These are phyloP conservation scores for Neostethus bicornis DNA, from an alignment of 2,797 vertebrate species.

Conservation along the genomic window DNA sequence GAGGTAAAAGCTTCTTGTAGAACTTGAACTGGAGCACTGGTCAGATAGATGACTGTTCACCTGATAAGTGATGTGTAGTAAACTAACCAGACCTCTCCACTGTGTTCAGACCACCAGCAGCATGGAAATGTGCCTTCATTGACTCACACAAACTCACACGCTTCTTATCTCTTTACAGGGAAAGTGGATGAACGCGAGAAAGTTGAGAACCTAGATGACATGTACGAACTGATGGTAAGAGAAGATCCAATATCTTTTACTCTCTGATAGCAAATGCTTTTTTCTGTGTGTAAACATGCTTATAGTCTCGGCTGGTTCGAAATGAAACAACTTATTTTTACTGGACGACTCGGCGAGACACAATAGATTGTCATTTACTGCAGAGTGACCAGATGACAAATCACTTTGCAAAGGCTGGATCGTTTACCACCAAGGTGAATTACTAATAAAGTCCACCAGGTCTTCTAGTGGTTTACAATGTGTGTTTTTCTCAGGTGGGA, in stretches of 20 bases:
- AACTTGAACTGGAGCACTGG: constrained; percentile 28
- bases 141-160: not conserved
- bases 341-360: constrained; percentile 84
- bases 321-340: constrained; percentile 85
- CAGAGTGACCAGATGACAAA: constrained; percentile 87
- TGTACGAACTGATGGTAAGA: constrained; percentile 86
- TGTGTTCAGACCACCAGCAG: not conserved
- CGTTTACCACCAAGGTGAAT: constrained; percentile 90
- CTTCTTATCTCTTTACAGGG: constrained; percentile 60
- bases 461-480: not conserved
- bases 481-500: constrained; percentile 78
- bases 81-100: constrained; percentile 17
- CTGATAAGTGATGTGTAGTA: constrained; percentile 37
- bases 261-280: not conserved
- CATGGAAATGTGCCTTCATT: not conserved
- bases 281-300: constrained; percentile 1
- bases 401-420: constrained; percentile 82
- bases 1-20: constrained; percentile 4
- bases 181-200: constrained; percentile 67
- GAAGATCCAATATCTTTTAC: constrained; percentile 6
- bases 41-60: constrained; percentile 6
- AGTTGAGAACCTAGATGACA: constrained; percentile 71
- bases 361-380: constrained; percentile 75
- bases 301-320: constrained; percentile 85
- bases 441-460: not conserved